Evolutionary conservation across 2,888 invertebrate species (phyloP).

Genomic region (Cancer borealis): DNA sequence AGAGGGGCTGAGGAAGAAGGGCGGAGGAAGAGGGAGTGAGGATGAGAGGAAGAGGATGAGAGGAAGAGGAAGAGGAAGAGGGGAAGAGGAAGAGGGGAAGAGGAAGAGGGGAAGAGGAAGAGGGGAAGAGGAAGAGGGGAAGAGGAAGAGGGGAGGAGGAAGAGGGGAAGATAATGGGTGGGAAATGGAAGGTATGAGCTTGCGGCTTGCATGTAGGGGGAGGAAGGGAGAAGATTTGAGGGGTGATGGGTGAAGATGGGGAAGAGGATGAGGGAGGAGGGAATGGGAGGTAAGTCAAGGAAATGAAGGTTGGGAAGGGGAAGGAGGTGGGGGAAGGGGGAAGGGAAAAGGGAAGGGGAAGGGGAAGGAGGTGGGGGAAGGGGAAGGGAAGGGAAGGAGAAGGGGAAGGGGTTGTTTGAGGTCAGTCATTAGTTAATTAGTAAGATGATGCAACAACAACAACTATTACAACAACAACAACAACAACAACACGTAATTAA

Average conservation of each 20-base stretch:
- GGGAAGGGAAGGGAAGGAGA: no score
- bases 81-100: not conserved
- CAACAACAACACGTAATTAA: not conserved
- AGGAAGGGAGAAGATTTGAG: not conserved
- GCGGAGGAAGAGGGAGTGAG: not conserved
- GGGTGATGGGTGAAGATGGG: not conserved
- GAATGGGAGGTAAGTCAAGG: not conserved
- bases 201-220: not conserved
- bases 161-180: not conserved
- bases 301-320: not conserved
- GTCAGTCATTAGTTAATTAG: no score
- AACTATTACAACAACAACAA: no score
- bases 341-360: not conserved
- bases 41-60: not conserved
- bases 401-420: not conserved
- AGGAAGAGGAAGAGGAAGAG: not conserved
- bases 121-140: not conserved
- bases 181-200: not conserved
- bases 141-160: not conserved
- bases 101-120: not conserved
- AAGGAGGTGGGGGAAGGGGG: not conserved
- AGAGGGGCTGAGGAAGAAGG: not conserved
- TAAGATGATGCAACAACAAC: no score
- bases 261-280: not conserved
- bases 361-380: not conserved